A percentile compares a stretch with the other conserved stretches of the same genome.
Evolutionary conservation across 2,888 invertebrate genomes (phyloP).

Genomic region (Aphodius granarius): DNA sequence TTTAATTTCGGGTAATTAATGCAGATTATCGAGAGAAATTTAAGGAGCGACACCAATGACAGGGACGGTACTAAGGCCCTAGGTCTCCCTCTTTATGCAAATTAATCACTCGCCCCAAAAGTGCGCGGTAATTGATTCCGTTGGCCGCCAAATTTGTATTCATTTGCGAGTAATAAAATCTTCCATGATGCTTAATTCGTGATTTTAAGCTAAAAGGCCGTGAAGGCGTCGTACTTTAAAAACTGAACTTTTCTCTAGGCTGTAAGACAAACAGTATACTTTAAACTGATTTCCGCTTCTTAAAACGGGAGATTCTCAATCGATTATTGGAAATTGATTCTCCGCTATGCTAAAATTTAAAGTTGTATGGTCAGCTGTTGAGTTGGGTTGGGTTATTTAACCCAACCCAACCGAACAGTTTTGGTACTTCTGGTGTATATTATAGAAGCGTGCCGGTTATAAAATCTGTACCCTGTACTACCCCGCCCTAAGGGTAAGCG

Average conservation of each 20-base stretch:
- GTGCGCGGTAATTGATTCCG: not conserved
- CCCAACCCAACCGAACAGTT: too few relatives aligned
- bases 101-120: not conserved
- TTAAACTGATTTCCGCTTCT: not conserved
- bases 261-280: not conserved
- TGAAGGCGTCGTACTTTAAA: not conserved
- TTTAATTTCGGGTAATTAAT: not conserved
- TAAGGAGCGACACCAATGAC: not conserved
- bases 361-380: too few relatives aligned
- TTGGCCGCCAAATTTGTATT: not conserved
- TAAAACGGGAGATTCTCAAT: not conserved
- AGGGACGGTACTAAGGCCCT: not conserved
- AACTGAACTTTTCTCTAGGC: not conserved
- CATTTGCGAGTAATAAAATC: not conserved
- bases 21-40: not conserved
- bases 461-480: slow-evolving; percentile 32
- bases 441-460: slow-evolving; percentile 48
- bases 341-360: too few relatives aligned
- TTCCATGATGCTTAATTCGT: not conserved
- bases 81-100: not conserved
- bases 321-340: not conserved
- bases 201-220: not conserved
- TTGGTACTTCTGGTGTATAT: slow-evolving; percentile 18
- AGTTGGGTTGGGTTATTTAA: too few relatives aligned
- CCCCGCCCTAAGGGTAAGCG: slow-evolving; percentile 28